Base-by-base conservation (phyloP, 2,113 vertebrate species). In the Oenanthe oenanthe region DNA sequence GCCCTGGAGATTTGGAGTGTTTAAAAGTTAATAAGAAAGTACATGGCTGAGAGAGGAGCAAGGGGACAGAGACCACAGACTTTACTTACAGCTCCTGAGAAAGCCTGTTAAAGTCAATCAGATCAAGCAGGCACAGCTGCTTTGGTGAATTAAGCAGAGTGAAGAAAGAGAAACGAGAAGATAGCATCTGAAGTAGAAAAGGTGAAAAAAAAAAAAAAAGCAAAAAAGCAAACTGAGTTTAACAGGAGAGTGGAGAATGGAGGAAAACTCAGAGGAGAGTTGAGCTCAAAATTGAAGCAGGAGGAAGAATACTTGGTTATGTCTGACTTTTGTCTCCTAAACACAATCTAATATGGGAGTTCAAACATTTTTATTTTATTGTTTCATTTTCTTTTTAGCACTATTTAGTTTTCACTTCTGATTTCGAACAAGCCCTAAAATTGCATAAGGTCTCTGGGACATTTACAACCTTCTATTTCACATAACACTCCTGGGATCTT, bases 1-100 rank as follows among this genome's bases (percentile, higher is more conserved):
- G 21, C 92, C 54, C 63, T 85, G 45, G 77, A 87, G 85, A 71
- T 92, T 21, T 65, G 21, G 53, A 88, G 77, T 89, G 72, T 85
- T 96, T 94, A 93, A 85, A 95, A 95, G 85, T 89, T 94, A 95
- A 82, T 94, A 93, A 65, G 81, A 75, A 96, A 81, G 58, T 45
- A 75, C 29, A 42, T 0, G 0, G n/a, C 53, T 94, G 78, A 76
- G 76, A 92, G 79, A 57, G 28, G 72, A 89, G 68, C 36, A 86
- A 76, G 68, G 24, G 87, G 65, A 89, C 76, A 84, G 74, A 93
- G 67, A 85, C 74, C 29, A 22, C n/a, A 61, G 53, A 72, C 65
- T 91, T 93, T 80, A 91, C 70, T 93, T 85, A 88, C 67, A 79
- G 78, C 62, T 88, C 75, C 88, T 76, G 62, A 95, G 75, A 92